Evolutionary conservation across 1,140 invertebrate species (phyloP).

Genomic region (Temnothorax longispinosus): DNA sequence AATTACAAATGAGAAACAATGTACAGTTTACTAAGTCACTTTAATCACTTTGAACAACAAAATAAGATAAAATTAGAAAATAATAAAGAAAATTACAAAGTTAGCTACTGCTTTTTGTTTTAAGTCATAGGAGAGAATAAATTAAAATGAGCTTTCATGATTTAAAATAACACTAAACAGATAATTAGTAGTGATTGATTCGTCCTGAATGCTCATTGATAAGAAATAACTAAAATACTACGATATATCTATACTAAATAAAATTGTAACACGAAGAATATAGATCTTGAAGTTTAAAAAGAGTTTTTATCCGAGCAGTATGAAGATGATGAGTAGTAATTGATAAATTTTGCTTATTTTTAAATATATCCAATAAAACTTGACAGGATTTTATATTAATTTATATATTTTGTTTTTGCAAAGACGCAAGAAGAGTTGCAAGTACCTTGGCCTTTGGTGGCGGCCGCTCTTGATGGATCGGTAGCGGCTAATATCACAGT

Average conservation of each 20-base stretch:
- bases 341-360: slow-evolving; percentile 12
- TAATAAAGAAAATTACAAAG: background rate
- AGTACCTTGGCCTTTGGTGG: slow-evolving; percentile 83
- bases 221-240: background rate
- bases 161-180: background rate
- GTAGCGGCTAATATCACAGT: slow-evolving; percentile 83
- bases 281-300: slow-evolving; percentile 2
- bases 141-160: background rate
- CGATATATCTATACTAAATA: background rate
- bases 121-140: background rate
- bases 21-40: background rate
- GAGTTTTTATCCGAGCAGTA: background rate
- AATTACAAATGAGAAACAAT: background rate
- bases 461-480: slow-evolving; percentile 82
- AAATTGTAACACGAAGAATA: background rate
- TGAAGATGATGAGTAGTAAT: background rate
- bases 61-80: background rate
- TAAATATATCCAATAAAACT: background rate
- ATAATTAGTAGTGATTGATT: background rate
- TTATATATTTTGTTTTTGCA: slow-evolving; percentile 21
- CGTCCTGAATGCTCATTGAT: background rate
- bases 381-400: slow-evolving; percentile 2
- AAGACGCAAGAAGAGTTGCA: slow-evolving; percentile 82
- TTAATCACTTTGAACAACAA: background rate
- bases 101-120: background rate